Evolutionary conservation across 1,140 invertebrate genomes (phyloP).

Genomic region (Carcinoscorpius rotundicauda): DNA sequence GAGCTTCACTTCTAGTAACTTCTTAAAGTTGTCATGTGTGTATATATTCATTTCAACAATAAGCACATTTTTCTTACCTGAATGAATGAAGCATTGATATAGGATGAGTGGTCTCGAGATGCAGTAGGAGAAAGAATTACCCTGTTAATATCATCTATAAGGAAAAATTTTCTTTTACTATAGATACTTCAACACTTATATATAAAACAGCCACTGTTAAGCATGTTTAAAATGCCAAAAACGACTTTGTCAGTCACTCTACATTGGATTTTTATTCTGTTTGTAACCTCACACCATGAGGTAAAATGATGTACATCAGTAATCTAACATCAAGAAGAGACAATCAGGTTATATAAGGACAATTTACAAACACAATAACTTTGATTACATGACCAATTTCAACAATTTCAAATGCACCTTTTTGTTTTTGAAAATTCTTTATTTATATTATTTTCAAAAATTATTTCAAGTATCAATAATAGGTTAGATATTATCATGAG

Average conservation of each 20-base stretch:
- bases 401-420: no score
- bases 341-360: not conserved
- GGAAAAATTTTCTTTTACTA: not conserved
- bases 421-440: no score
- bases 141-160: slow-evolving; percentile 61
- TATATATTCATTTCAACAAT: not conserved
- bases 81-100: slow-evolving; percentile 94
- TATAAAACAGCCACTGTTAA: not conserved
- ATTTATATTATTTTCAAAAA: no score
- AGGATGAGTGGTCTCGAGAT: slow-evolving; percentile 76
- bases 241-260: not conserved
- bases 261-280: not conserved
- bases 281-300: not conserved
- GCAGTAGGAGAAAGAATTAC: slow-evolving; percentile 70
- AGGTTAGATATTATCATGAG: no score
- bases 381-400: no score
- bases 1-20: no score
- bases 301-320: slow-evolving; percentile 5
- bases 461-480: no score
- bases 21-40: no score
- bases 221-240: slow-evolving; percentile 1
- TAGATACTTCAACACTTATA: not conserved
- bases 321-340: slow-evolving; percentile 3
- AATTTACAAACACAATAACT: no score
- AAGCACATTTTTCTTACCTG: slow-evolving; percentile 45